Base-by-base conservation (phyloP, 1,140 invertebrate species). In the Saccostrea glomerata region DNA sequence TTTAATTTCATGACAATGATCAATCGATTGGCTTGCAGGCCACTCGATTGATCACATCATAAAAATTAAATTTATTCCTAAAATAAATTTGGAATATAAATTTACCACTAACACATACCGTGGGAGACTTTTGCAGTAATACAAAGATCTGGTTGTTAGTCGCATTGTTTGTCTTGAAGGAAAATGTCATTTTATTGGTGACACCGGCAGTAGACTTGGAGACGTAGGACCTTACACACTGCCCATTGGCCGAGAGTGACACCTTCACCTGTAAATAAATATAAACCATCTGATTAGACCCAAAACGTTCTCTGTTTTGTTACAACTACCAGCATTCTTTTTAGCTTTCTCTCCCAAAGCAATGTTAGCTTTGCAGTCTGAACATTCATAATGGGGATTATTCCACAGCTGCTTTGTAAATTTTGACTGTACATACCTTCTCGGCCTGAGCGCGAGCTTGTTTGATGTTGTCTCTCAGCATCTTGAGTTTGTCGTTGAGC, bases 391-490 rank as follows among this genome's bases (percentile, higher is more conserved):
- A 15, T 17, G 47, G 5, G 47, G 9, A 23, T 73, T 36, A 66
- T 36, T 66, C 15, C 55, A 13, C 25, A 70, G 47, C 0, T 86
- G 12, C 70, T 85, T 84, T n/a, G 84, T 70, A 58, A 1, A 30
- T 36, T 25, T 9, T 15, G 5, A 40, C 11, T 25, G n/a, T 70
- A 95, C 96, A 96, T 95, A 98, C 97, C 77, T 96, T 97, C 83
- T 97, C 96, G 0, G 98, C 97, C 15, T 97, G 96, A 94, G 98
- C 97, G 91, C 96, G 96, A 0, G 98, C 97, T 92, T 97, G 96
- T 3, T 96, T 95, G 85, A 98, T 97, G 94, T 97, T 97, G 92
- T 97, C 96, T 54, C 96, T 96, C 0, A 98, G 95, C 82, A 96
- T 96, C 77, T 96, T 95, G 23, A 98, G 89, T 89, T 97, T 96